Evolutionary conservation across 2,113 vertebrate species (phyloP), one percentile per base, ranked within the genome.

Genomic region (Gallinago media): DNA sequence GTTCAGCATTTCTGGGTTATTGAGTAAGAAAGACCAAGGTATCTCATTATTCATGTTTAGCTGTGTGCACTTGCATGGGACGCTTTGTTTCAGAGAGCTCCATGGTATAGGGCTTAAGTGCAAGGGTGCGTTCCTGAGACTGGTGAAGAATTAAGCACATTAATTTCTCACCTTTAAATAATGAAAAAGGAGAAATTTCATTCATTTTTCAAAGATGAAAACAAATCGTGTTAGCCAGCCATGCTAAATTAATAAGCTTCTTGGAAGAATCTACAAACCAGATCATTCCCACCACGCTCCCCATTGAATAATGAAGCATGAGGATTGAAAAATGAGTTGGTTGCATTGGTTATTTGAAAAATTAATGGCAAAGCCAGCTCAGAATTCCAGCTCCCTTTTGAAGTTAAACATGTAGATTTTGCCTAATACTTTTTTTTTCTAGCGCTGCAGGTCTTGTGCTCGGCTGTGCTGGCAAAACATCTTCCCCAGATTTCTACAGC

Each of bases 191-290:
- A 89, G 65, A 68, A n/a, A 50, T 77, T 95, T 96, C 72, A 80
- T 96, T 89, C 80, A 88, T 96, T 97, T 98, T 96, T 95, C 93
- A 93, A 89, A 88, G 81, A 96, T 92, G 96, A 96, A 98, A 97
- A 97, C 92, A 97, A 97, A 95, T 92, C 93, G 65, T 89, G 92
- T 97, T 98, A 98, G 76, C 95, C 83, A 94, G 85, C 89, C 88
- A 47, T 82, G 74, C 86, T 89, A 97, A 98, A 97, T 97, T 97
- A 98, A 89, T 96, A 96, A 94, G 92, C 88, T 94, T 38, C 78
- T 97, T 92, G 85, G 82, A 92, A 86, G 93, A 90, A 97, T 96
- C 75, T 97, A 76, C 96, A 92, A 88, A 95, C 91, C 72, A 85
- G 80, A 95, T 97, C 80, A 63, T 95, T 97, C 93, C 71, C 82